phyloP scores from a whole-genome alignment of 2,888 invertebrate species.

The Stenodema calcarata region DNA sequence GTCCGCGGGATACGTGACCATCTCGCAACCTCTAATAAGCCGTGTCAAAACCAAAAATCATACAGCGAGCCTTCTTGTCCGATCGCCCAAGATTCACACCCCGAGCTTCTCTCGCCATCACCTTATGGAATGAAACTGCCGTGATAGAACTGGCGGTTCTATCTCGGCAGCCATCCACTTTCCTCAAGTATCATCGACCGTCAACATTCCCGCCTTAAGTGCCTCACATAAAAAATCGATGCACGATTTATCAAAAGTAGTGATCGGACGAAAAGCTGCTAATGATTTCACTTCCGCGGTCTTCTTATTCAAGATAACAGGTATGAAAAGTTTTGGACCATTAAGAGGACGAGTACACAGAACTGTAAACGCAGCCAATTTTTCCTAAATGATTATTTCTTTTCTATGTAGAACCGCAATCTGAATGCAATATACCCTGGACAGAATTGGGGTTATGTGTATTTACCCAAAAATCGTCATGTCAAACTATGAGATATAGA shows the following conservation, averaged over 20 bases:
- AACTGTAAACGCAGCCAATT: too few species aligned
- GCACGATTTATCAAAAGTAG: neutral
- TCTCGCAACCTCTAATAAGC: conserved; percentile 44
- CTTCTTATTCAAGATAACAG: too few species aligned
- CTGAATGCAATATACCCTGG: too few species aligned
- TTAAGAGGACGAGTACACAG: too few species aligned
- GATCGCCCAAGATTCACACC: conserved; percentile 35
- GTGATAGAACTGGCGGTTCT: too few species aligned
- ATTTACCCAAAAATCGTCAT: too few species aligned
- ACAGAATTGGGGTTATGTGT: too few species aligned
- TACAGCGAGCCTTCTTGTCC: conserved; percentile 23
- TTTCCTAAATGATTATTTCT: too few species aligned
- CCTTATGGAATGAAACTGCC: conserved; percentile 1
- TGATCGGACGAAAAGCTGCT: neutral
- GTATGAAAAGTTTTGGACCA: too few species aligned
- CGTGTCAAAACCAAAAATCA: conserved; percentile 46
- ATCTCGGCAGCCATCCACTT: neutral
- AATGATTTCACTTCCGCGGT: neutral
- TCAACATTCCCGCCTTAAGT: neutral
- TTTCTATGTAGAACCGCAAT: too few species aligned
- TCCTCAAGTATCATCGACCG: neutral
- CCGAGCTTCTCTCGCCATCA: neutral
- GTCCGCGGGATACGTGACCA: conserved; percentile 42
- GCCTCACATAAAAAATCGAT: neutral
- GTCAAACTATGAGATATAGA: too few species aligned